Percentiles rank a stretch among this genome's conserved stretches.
Conservation (phyloP, 2,113 vertebrate species). For the Indicator maculatus region DNA sequence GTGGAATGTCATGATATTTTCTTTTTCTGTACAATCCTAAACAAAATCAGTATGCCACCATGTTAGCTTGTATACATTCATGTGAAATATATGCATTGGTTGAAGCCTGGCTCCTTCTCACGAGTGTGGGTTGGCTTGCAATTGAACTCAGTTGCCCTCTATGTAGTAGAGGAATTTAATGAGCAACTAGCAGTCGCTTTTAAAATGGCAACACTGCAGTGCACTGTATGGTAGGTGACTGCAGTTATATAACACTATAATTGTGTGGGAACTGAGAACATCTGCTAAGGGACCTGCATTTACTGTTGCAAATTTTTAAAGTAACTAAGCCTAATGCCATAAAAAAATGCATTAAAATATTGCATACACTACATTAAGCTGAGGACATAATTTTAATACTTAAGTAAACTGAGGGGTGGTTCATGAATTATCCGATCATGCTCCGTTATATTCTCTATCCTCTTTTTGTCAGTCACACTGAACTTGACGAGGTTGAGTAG, state of each 20-base stretch:
- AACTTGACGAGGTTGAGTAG: neutral
- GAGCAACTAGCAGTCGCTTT: neutral
- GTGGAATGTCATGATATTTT: neutral
- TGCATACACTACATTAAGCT: neutral
- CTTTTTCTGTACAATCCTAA: neutral
- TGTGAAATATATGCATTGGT: neutral
- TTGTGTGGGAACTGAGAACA: constrained; percentile 19
- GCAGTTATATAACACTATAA: neutral
- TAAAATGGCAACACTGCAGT: neutral
- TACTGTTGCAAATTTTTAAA: neutral
- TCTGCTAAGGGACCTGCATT: constrained; percentile 4
- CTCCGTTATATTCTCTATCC: neutral
- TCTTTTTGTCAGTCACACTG: neutral
- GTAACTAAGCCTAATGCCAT: neutral
- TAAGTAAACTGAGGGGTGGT: neutral
- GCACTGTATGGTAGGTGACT: neutral
- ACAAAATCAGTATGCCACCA: neutral
- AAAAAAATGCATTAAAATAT: neutral
- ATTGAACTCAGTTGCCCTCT: neutral
- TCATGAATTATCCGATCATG: neutral
- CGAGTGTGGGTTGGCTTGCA: neutral
- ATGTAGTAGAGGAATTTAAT: neutral
- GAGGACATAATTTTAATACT: neutral
- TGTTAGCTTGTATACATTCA: neutral
- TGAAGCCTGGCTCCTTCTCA: neutral